Percentiles rank a stretch among this genome's conserved stretches.
These are phyloP conservation scores for Drosophila orosa DNA, from an alignment of 1,140 invertebrate genomes.

Conservation along the genomic window DNA sequence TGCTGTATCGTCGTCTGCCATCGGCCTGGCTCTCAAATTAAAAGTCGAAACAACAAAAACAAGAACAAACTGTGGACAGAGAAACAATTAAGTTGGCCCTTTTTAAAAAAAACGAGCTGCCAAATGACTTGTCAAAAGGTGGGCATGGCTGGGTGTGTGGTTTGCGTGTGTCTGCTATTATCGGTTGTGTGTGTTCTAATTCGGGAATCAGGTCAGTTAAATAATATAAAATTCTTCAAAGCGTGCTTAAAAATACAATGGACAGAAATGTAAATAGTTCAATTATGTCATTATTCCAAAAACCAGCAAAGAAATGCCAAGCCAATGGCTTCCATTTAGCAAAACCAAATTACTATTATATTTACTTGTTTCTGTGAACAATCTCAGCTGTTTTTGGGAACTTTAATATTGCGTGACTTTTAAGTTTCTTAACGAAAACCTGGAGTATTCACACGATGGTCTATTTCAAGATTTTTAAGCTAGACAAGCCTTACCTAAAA, in stretches of 20 bases:
- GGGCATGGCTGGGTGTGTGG: constrained; percentile 37
- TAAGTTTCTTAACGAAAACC: constrained; percentile 14
- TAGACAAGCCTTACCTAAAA: neutral
- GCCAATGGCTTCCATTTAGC: constrained; percentile 1
- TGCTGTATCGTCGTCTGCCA: constrained; percentile 60
- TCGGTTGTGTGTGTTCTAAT: constrained; percentile 25
- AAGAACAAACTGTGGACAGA: neutral
- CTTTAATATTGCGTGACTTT: constrained; percentile 25
- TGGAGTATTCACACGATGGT: neutral
- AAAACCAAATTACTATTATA: constrained; percentile 12
- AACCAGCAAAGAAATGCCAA: neutral
- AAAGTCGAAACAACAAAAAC: constrained; percentile 34
- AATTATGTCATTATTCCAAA: constrained; percentile 20
- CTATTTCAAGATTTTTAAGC: neutral
- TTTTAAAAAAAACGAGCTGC: constrained; percentile 63
- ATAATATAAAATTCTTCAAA: constrained; percentile 5
- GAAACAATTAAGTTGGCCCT: constrained; percentile 64
- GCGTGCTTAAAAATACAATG: neutral
- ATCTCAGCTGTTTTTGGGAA: constrained; percentile 36
- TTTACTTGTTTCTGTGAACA: constrained; percentile 36
- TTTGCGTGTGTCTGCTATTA: constrained; percentile 47
- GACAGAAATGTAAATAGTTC: constrained; percentile 6
- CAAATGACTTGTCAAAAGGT: constrained; percentile 74
- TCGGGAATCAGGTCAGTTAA: constrained; percentile 41
- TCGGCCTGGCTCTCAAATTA: constrained; percentile 65